phyloP scores from a whole-genome alignment of 2,888 invertebrate species.

The Epinotia bilunana region DNA sequence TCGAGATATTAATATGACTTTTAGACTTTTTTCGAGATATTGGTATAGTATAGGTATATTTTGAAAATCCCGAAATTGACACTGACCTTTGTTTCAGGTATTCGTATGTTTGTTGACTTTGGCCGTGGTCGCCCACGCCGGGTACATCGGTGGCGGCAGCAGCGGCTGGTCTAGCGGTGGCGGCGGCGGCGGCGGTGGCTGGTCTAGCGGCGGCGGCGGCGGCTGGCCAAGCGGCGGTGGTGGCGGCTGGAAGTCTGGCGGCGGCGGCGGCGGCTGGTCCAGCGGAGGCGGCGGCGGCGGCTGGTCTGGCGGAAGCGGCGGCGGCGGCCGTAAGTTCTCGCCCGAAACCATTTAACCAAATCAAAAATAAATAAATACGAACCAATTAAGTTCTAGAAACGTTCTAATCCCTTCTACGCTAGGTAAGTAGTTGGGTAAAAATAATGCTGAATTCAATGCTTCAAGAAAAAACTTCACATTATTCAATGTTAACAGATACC shows the following conservation, averaged over 20 bases:
- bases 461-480: too few species aligned
- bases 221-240: constrained; percentile 50
- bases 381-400: too few species aligned
- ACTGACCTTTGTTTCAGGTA: constrained; percentile 60
- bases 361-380: too few species aligned
- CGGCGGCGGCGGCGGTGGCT: constrained; percentile 45
- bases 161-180: constrained; percentile 57
- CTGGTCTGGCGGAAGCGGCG: constrained; percentile 51
- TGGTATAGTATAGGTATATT: too few species aligned
- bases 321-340: constrained; percentile 52
- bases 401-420: too few species aligned
- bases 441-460: too few species aligned
- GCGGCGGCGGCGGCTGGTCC: constrained; percentile 36
- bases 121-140: constrained; percentile 71
- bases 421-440: too few species aligned
- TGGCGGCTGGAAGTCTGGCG: constrained; percentile 55
- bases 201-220: constrained; percentile 46
- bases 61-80: neutral
- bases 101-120: constrained; percentile 77
- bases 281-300: constrained; percentile 46
- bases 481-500: too few species aligned
- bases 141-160: constrained; percentile 67
- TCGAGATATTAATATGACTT: too few species aligned
- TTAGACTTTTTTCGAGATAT: too few species aligned
- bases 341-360: neutral